Conservation (phyloP, 2,888 invertebrate genomes). For the Drosophila peninsularis region DNA sequence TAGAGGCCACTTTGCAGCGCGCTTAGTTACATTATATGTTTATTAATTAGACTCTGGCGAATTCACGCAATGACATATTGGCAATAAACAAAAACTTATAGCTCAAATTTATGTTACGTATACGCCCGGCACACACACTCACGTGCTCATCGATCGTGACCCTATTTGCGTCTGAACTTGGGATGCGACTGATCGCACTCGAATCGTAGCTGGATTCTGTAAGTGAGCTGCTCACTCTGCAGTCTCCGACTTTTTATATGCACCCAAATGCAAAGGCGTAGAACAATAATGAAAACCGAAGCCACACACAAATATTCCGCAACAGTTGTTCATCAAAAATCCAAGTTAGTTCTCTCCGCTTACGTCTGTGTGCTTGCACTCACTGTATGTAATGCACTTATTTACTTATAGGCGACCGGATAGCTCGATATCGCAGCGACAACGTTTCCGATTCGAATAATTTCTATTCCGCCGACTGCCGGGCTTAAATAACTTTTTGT, state of each 20-base stretch:
- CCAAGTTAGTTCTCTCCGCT: not conserved
- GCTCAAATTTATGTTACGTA: constrained; percentile 20
- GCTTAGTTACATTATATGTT: constrained; percentile 18
- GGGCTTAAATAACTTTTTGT: constrained; percentile 48
- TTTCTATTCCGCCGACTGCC: constrained; percentile 37
- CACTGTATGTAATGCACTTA: not conserved
- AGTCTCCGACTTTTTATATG: constrained; percentile 35
- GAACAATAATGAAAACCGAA: not conserved
- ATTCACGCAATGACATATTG: constrained; percentile 17
- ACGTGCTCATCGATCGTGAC: not conserved
- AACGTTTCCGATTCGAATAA: constrained; percentile 47
- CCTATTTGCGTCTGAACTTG: constrained; percentile 1
- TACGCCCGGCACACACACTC: constrained; percentile 2
- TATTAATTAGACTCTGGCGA: constrained; percentile 27
- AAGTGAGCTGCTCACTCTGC: constrained; percentile 33
- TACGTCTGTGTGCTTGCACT: not conserved
- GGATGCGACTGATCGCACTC: constrained; percentile 1
- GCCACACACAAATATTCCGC: constrained; percentile 24
- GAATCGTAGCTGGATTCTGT: constrained; percentile 54
- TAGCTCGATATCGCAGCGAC: constrained; percentile 22
- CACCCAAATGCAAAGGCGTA: not conserved
- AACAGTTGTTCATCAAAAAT: constrained; percentile 66
- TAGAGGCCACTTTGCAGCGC: not conserved
- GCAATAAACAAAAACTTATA: constrained; percentile 1
- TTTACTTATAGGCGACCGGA: not conserved